Evolutionary conservation across 2,113 vertebrate genomes (phyloP).

Genomic region (Pomatorhinus ruficollis): DNA sequence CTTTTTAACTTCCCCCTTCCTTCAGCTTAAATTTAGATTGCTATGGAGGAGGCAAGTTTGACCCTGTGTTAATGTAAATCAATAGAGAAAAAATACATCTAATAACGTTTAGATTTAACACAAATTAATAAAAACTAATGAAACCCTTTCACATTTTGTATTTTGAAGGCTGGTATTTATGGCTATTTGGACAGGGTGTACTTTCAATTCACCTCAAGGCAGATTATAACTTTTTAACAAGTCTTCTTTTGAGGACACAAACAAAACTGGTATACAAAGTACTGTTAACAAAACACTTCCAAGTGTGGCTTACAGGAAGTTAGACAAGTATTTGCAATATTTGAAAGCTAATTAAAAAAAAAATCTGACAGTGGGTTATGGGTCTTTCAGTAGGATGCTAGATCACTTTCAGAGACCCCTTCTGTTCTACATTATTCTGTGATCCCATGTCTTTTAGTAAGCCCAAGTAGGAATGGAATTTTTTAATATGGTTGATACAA

Average conservation of each 20-base stretch:
- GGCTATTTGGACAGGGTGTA: neutral
- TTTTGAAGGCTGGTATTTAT: neutral
- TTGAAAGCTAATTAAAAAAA: neutral
- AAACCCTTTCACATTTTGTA: neutral
- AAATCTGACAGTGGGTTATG: neutral
- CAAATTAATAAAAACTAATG: neutral
- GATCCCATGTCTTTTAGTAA: neutral
- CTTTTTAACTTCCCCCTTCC: neutral
- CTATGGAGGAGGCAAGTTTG: neutral
- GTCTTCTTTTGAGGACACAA: neutral
- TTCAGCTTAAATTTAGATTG: neutral
- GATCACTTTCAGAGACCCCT: neutral
- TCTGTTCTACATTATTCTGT: neutral
- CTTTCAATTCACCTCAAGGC: neutral
- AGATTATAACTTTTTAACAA: neutral
- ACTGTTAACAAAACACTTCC: neutral
- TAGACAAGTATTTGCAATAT: neutral
- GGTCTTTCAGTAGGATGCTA: neutral
- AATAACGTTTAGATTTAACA: neutral
- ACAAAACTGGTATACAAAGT: neutral
- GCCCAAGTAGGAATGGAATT: neutral
- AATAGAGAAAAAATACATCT: neutral
- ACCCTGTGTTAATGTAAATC: neutral
- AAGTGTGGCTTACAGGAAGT: neutral
- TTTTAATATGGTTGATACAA: neutral